A percentile compares a stretch with the other conserved stretches of the same genome.
Evolutionary conservation across 1,140 invertebrate genomes (phyloP).

Genomic region (Riptortus pedestris): DNA sequence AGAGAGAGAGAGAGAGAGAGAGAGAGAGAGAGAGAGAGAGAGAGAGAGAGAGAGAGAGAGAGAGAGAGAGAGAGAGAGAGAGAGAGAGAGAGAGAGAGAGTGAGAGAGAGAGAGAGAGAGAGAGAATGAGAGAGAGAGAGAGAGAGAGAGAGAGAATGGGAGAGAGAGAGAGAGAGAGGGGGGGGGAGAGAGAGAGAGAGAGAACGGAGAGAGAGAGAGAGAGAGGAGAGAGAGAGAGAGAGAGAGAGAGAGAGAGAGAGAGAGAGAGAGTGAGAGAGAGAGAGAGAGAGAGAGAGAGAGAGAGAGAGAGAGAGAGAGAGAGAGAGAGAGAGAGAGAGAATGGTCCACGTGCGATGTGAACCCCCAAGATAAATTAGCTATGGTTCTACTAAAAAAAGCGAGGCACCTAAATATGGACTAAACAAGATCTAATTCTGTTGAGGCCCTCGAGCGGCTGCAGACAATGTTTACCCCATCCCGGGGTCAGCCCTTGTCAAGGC

Average conservation of each 20-base stretch:
- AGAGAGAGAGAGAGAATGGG: neutral
- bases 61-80: slow-evolving; percentile 7
- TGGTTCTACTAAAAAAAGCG: too few species aligned
- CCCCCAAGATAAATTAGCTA: too few species aligned
- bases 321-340: neutral
- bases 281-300: neutral
- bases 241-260: neutral
- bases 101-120: neutral
- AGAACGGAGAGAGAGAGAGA: too few species aligned
- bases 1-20: slow-evolving; percentile 20
- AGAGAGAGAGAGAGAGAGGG: neutral
- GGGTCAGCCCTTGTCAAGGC: too few species aligned
- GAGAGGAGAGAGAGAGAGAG: neutral
- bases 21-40: slow-evolving; percentile 18
- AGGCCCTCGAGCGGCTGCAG: too few species aligned
- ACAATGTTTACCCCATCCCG: too few species aligned
- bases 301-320: neutral
- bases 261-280: neutral
- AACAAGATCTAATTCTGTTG: too few species aligned
- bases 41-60: slow-evolving; percentile 19
- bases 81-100: slow-evolving; percentile 8
- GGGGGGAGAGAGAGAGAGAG: neutral
- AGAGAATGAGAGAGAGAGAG: neutral
- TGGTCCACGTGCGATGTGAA: too few species aligned
- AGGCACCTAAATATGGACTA: too few species aligned